These are phyloP conservation scores for Lymantria dispar DNA, from an alignment of 2,888 invertebrate species.

Conservation along the genomic window DNA sequence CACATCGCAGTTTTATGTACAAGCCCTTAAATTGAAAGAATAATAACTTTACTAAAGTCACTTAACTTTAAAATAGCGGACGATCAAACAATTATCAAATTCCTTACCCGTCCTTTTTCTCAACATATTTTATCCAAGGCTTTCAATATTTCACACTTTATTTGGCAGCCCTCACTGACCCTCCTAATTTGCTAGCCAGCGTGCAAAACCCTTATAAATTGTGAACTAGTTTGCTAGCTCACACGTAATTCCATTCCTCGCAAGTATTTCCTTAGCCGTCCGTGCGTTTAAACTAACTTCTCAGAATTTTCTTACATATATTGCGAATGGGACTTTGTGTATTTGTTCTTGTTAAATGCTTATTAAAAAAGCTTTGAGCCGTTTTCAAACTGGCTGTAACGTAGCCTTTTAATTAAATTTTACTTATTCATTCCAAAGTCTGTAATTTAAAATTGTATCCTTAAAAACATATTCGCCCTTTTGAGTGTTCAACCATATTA, in stretches of 20 bases:
- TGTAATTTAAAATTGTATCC: too few species aligned
- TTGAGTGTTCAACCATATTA: too few species aligned
- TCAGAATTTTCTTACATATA: slow-evolving; percentile 13
- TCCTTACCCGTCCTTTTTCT: slow-evolving; percentile 11
- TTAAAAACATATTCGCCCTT: too few species aligned
- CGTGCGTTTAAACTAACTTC: slow-evolving; percentile 30
- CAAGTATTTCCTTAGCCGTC: slow-evolving; percentile 19
- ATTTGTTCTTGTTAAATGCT: too few species aligned
- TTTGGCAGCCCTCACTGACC: slow-evolving; percentile 27
- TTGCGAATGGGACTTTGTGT: too few species aligned
- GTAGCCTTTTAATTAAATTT: too few species aligned
- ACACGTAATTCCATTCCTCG: slow-evolving; percentile 30
- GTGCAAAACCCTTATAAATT: slow-evolving; percentile 26
- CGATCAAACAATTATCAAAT: slow-evolving; percentile 9
- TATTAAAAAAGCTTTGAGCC: too few species aligned
- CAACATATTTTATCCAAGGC: slow-evolving; percentile 22
- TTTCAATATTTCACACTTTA: slow-evolving; percentile 34
- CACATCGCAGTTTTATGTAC: too few species aligned
- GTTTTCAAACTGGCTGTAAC: too few species aligned
- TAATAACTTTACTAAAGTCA: too few species aligned
- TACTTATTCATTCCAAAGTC: too few species aligned
- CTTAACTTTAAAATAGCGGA: neutral
- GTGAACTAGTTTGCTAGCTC: slow-evolving; percentile 28
- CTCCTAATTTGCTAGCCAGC: slow-evolving; percentile 30
- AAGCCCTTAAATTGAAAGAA: too few species aligned